Evolutionary conservation across 2,113 vertebrate genomes (phyloP).

Genomic region (Calyptommatus sinebrachiatus): DNA sequence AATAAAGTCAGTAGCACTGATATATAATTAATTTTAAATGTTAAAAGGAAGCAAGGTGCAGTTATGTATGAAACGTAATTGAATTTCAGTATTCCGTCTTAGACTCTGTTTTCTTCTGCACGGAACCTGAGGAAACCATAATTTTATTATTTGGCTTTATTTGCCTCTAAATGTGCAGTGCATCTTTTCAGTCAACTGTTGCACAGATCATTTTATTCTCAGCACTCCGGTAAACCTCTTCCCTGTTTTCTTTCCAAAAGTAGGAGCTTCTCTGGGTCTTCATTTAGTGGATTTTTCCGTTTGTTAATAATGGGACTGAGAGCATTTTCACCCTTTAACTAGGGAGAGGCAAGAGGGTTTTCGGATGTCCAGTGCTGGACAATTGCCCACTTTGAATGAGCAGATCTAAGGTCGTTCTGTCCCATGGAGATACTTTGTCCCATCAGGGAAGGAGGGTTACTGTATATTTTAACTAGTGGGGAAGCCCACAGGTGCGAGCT

Average conservation of each 20-base stretch:
- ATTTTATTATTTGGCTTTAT: constrained; percentile 16
- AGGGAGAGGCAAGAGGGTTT: too few species aligned
- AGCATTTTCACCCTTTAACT: too few species aligned
- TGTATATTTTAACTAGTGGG: too few species aligned
- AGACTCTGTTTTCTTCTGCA: background rate
- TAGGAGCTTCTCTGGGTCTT: background rate
- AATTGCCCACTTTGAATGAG: too few species aligned
- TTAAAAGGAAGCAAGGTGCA: constrained; percentile 3
- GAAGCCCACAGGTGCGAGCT: too few species aligned
- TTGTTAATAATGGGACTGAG: too few species aligned
- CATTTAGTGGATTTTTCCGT: too few species aligned
- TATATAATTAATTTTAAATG: background rate
- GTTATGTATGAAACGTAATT: constrained; percentile 13
- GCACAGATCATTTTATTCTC: background rate
- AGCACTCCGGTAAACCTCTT: background rate
- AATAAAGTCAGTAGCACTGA: background rate
- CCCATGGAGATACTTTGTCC: too few species aligned
- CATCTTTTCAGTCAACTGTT: background rate
- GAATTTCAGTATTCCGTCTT: background rate
- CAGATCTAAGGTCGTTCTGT: too few species aligned
- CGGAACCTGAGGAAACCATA: background rate
- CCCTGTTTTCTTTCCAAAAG: background rate
- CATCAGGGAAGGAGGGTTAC: too few species aligned
- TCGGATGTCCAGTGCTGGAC: too few species aligned
- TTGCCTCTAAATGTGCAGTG: background rate